Percentiles rank a stretch among this genome's conserved stretches.
These are phyloP conservation scores for Choristoneura rosaceana DNA, from an alignment of 2,888 invertebrate species.

Conservation along the genomic window DNA sequence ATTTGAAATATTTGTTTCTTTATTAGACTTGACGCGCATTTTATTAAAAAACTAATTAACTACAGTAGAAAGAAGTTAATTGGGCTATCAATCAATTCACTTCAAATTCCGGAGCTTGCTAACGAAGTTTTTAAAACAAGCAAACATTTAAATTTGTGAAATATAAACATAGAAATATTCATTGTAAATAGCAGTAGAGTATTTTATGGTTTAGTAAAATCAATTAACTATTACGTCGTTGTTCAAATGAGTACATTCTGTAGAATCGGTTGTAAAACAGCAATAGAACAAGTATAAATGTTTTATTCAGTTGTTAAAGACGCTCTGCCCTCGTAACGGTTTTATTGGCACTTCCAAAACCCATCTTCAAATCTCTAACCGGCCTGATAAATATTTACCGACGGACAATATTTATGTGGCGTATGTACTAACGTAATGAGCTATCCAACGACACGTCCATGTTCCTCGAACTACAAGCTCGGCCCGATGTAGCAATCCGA, in stretches of 20 bases:
- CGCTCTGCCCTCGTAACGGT: constrained; percentile 2
- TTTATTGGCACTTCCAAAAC: constrained; percentile 18
- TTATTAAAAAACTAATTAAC: background rate
- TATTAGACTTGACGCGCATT: background rate
- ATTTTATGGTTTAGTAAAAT: background rate
- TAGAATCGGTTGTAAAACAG: constrained; percentile 16
- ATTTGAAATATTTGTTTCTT: background rate
- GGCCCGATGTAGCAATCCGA: background rate
- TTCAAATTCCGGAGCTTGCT: background rate
- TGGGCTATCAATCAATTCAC: constrained; percentile 1
- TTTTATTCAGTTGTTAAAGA: constrained; percentile 28
- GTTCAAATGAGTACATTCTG: background rate
- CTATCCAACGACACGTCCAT: constrained; percentile 14
- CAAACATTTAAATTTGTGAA: background rate
- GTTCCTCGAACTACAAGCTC: constrained; percentile 12
- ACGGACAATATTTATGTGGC: constrained; percentile 20
- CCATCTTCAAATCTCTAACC: constrained; percentile 10
- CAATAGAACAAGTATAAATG: constrained; percentile 13
- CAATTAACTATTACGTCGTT: background rate
- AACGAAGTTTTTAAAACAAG: background rate
- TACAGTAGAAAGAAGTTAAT: background rate
- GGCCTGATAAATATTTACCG: constrained; percentile 10
- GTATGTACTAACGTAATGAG: constrained; percentile 6
- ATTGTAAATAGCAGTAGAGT: background rate
- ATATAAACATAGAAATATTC: background rate